Base-by-base conservation (phyloP, 1,140 invertebrate species). In the Atta cephalotes region DNA sequence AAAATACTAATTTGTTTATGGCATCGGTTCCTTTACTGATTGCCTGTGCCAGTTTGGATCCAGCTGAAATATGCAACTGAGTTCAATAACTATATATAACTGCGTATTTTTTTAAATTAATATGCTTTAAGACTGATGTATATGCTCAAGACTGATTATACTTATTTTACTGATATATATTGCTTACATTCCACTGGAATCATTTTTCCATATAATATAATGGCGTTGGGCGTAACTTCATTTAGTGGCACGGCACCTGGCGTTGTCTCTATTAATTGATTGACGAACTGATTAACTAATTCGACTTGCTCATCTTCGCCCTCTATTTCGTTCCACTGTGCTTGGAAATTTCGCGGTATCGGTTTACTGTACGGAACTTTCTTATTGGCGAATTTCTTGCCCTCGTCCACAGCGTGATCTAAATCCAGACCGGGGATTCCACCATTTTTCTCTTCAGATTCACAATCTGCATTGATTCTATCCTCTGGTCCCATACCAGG, bases 401-500 rank as follows among this genome's bases (percentile, higher is more conserved):
- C 97, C 58, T 97, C 96, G 91, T 97, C 97, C 39, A 96, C 95
- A n/a, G 95, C 96, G 49, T 97, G 96, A 92, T 98, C 97, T 90
- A 98, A 96, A 95, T 99, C 98, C 14, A 99, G 95, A 25, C 98
- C 98, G 66, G 98, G 98, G 93, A 99, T 99, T 65, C 86, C 93
- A 81, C 89, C 85, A 72, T 91, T 91, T 88, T 94, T 93, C 18
- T 95, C 92, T 87, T 96, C 90, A 80, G 89, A 79, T 91, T 96
- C 92, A 85, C 93, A n/a, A 92, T 96, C 88, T 92, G 95, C 89
- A 91, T 98, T 98, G 0, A 98, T 97, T 94, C 97, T 97, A 92
- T 99, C 98, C 93, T 99, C 98, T 25, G 98, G 97, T 25, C 98
- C 99, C 98, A 99, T 99, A 45, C 99, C 99, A 63, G 98, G 98